Base-by-base conservation (phyloP, 2,797 vertebrate species). In the Pseudotriccus pelzelni region DNA sequence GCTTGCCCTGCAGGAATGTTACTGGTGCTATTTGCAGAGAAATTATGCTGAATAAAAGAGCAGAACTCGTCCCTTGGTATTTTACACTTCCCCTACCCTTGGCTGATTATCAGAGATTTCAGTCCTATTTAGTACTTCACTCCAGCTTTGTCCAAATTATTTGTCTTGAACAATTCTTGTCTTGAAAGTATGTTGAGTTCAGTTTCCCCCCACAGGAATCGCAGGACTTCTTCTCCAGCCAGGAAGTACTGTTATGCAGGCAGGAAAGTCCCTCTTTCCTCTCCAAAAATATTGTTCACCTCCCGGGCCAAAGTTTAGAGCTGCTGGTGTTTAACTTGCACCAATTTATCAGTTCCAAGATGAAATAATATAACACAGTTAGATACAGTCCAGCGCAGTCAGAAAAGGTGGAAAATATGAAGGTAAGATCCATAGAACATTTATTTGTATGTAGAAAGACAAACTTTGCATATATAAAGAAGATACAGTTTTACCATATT, bases 51-150 rank as follows among this genome's bases (percentile, higher is more conserved):
- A 92, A 79, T 56, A 89, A 83, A 93, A 91, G 69, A 93, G 82
- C 79, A 93, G 79, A 91, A 84, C 67, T 91, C 9, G 2, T 86
- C 87, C 73, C 87, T 89, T 7, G 3, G 73, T 89, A 83, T 93
- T 90, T 93, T 84, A 89, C 85, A 90, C 84, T 95, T 93, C 87
- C 72, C 55, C 39, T 83, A 36, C 66, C 63, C 53, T 81, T 91
- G 79, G 76, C 76, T 93, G 84, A 93, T 87, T 90, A 93, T 72
- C 78, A 94, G 50, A 93, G 60, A 64, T 66, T 88, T 94, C 82
- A 62, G 50, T 91, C 89, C 89, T 83, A 4, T 81, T 89, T 75
- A 66, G 58, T 52, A 72, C 16, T 93, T 83, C 63, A 91, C 68
- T 78, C 64, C 72, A 87, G 43, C 41, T 92, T 94, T 91, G 62